Evolutionary conservation across 1,140 invertebrate species (phyloP).

Genomic region (Eubasilissa regina): DNA sequence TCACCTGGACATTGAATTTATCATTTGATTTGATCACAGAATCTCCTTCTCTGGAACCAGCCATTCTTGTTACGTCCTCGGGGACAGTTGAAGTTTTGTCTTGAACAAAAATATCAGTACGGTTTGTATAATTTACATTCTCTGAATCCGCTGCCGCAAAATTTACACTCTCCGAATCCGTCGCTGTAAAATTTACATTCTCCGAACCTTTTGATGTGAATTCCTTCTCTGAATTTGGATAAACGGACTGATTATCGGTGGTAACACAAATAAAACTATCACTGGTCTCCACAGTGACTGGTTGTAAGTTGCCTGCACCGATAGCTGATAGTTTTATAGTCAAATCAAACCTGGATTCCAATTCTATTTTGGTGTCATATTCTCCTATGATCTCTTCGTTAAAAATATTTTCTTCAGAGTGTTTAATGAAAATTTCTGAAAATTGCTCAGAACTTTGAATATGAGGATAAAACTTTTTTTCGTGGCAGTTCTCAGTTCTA

Average conservation of each 20-base stretch:
- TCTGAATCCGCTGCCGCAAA: not conserved
- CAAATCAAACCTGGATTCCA: constrained; percentile 71
- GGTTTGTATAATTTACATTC: constrained; percentile 6
- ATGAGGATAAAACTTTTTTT: constrained; percentile 47
- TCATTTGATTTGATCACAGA: constrained; percentile 65
- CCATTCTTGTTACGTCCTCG: constrained; percentile 63
- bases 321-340: constrained; percentile 69
- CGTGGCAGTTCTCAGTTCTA: not conserved
- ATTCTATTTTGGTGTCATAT: constrained; percentile 69
- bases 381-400: constrained; percentile 27
- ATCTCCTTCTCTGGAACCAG: constrained; percentile 66
- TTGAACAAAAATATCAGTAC: not conserved
- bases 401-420: constrained; percentile 22
- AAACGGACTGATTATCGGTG: not conserved
- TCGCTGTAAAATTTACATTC: not conserved
- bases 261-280: constrained; percentile 26
- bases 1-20: constrained; percentile 70
- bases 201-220: too few species aligned
- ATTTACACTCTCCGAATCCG: not conserved
- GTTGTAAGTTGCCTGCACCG: constrained; percentile 61
- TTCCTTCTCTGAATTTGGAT: not conserved
- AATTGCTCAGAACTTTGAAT: constrained; percentile 36
- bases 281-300: constrained; percentile 42
- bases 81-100: constrained; percentile 59
- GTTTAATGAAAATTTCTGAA: constrained; percentile 10